Base-by-base conservation (phyloP, 2,113 vertebrate genomes). In the Lophius piscatorius region DNA sequence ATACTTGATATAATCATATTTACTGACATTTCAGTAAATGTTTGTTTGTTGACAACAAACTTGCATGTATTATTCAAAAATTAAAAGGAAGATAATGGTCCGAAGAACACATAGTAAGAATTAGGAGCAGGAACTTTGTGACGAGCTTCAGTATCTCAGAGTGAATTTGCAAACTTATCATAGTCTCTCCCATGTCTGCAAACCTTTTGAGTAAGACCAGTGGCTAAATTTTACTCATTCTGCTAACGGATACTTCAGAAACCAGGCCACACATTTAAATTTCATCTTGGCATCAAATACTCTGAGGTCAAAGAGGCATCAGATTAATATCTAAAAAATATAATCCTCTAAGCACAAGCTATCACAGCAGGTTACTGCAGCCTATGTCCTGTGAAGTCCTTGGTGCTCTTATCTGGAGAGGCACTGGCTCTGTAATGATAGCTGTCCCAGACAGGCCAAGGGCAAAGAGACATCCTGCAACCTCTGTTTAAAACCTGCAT, bases 311-410 rank as follows among this genome's bases (percentile, higher is more conserved):
- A 75, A 76, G 55, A 74, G 67, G 44, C 58, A 78, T 69, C 68
- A 74, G 78, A 86, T 74, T 80, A 85, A 79, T 65, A 61, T 61
- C 61, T 74, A 64, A 66, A 76, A 81, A 69, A 54, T 74, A 71
- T 80, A 73, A 78, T 79, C 63, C 71, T 78, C 56, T 72, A 66
- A 76, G 74, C 70, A 67, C 28, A 31, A 73, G 66, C 70, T 65
- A 70, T 64, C 80, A 56, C 67, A 70, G 75, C 59, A 38, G 70
- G 72, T 21, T 24, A 52, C 44, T 42, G 52, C 24, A 58, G 62
- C 16, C 41, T 14, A 18, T 72, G 46, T 67, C 45, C 69, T 45
- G 64, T 58, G 68, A 60, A 74, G 66, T 74, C 62, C 36, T 38
- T 40, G 69, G 31, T 28, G 26, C 68, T 70, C 76, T 87, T 85